A percentile compares a stretch with the other conserved stretches of the same genome.
These are phyloP conservation scores for Eupleurogrammus muticus DNA, from an alignment of 2,797 vertebrate species.

Conservation along the genomic window DNA sequence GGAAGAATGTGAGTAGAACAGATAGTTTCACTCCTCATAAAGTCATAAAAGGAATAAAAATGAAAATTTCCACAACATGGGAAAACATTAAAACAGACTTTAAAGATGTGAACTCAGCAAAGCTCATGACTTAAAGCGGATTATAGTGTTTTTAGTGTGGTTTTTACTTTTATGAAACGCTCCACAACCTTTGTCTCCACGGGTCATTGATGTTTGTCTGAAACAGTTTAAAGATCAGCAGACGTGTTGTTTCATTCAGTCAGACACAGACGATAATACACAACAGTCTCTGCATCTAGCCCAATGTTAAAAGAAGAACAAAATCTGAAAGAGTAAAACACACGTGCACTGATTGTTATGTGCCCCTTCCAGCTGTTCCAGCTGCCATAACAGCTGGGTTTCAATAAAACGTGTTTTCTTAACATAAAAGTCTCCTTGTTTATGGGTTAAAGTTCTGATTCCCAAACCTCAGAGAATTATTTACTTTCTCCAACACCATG, in stretches of 20 bases:
- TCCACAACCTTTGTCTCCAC: neutral
- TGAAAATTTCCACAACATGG: neutral
- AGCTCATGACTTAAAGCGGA: neutral
- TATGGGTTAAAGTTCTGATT: no score
- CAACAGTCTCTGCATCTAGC: neutral
- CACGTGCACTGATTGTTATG: slow-evolving; percentile 42
- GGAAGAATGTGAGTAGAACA: no score
- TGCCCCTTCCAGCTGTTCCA: slow-evolving; percentile 38
- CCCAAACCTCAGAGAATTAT: no score
- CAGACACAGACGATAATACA: slow-evolving; percentile 30
- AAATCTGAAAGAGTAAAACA: neutral
- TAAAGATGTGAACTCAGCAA: no score
- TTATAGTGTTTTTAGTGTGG: no score
- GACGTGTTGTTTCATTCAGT: slow-evolving; percentile 1
- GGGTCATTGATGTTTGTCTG: neutral
- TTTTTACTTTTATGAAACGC: neutral
- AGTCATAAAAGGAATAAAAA: no score
- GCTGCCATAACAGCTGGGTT: slow-evolving; percentile 48
- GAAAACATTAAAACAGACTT: no score
- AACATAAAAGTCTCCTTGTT: neutral
- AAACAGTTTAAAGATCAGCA: neutral
- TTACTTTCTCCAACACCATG: no score
- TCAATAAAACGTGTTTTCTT: slow-evolving; percentile 57
- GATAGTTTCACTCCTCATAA: no score
- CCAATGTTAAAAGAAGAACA: slow-evolving; percentile 9